A percentile compares a stretch with the other conserved stretches of the same genome.
These are phyloP conservation scores for Chrysomela aeneicollis DNA, from an alignment of 2,888 invertebrate species.

Conservation along the genomic window DNA sequence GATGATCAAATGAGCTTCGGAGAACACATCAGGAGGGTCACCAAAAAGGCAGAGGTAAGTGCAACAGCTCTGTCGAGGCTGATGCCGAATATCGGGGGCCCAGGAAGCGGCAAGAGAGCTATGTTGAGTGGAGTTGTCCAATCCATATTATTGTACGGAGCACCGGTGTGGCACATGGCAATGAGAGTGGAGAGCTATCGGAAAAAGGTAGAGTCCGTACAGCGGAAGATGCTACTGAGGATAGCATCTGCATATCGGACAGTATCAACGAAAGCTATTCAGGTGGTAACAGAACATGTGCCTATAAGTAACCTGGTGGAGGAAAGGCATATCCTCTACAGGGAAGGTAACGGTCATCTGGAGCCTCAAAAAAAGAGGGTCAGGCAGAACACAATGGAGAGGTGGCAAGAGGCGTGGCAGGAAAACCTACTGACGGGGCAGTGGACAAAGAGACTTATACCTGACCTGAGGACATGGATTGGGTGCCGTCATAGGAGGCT, in stretches of 20 bases:
- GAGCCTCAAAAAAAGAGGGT: neutral
- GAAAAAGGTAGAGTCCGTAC: neutral
- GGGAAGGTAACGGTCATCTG: neutral
- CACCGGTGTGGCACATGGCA: slow-evolving; percentile 27
- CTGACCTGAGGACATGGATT: neutral
- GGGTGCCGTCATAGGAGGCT: neutral
- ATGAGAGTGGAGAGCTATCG: neutral
- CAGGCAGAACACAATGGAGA: neutral
- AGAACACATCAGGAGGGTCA: slow-evolving; percentile 6
- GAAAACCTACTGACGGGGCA: neutral
- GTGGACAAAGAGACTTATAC: neutral
- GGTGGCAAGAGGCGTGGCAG: slow-evolving; percentile 20
- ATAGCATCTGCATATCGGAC: slow-evolving; percentile 22
- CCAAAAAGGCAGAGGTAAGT: slow-evolving; percentile 20
- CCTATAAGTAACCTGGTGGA: slow-evolving; percentile 12
- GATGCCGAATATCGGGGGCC: slow-evolving; percentile 38
- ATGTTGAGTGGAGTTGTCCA: slow-evolving; percentile 22
- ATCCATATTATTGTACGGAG: slow-evolving; percentile 29
- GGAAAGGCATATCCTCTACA: slow-evolving; percentile 22
- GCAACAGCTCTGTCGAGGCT: slow-evolving; percentile 36
- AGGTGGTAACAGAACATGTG: slow-evolving; percentile 17
- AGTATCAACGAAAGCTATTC: slow-evolving; percentile 4
- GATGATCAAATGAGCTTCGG: slow-evolving; percentile 17
- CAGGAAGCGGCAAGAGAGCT: slow-evolving; percentile 19
- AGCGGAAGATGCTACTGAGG: slow-evolving; percentile 20